Evolutionary conservation across 2,888 invertebrate species (phyloP), one percentile per base, ranked within the genome.

Genomic region (Aphidius colemani): DNA sequence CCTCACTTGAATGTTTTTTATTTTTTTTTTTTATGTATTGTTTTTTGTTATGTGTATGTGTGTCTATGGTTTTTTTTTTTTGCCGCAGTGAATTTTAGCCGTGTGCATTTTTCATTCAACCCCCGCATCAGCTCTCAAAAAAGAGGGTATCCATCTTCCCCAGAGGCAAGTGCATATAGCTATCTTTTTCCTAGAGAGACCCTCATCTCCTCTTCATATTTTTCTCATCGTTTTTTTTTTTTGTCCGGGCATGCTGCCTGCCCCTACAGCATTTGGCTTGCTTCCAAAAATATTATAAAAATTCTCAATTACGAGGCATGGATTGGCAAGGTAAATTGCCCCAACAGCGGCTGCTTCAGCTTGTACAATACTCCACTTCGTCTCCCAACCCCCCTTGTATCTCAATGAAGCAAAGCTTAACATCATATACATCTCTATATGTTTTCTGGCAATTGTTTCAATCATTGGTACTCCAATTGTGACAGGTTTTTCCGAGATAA

Each of bases 221-320:
- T 62, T 59, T 53, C 62, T 59, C 50, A 59, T 50, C 66, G 59
- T 64, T 61, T 63, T 59, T 44, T 55, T 55, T 30, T 59, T 49
- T 65, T 61, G 70, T 64, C 67, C 66, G 11, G 66, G 66, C 68
- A 59, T 56, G 63, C 51, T 49, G 59, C 53, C 64, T 53, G 62
- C 65, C 69, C 64, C 59, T 64, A 50, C 44, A 51, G 50, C 70
- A 75, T 79, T 78, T 81, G 80, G 80, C 80, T 75, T 75, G 75
- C 76, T 78, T 81, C 79, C 80, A 80, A 80, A 80, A 80, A 79
- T 81, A 80, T 80, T 80, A 79, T 80, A 79, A 80, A 44, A 80
- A 80, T 79, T 80, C 77, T 78, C 78, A 81, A 80, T 81, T 80
- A 76, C 75, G 78, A 70, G 75, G 76, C 78, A 78, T 75, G 76